Conservation (phyloP, 2,797 vertebrate genomes). For the Scomberomorus guttatus region DNA sequence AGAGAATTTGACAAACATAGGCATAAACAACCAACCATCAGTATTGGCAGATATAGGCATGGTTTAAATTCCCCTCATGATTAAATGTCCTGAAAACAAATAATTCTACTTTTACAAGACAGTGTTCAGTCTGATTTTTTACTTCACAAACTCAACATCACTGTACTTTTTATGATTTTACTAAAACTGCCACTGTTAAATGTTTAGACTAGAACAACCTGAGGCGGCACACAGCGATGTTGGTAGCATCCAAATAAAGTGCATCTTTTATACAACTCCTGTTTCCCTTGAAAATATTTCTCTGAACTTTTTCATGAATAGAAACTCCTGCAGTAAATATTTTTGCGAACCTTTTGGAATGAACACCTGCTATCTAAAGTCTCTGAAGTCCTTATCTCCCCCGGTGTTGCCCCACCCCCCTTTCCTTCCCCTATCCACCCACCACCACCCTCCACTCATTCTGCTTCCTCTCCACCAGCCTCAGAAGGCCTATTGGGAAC, state of each 20-base stretch:
- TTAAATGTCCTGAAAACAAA: background rate
- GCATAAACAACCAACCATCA: too few relatives aligned
- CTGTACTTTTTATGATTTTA: background rate
- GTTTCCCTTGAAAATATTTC: conserved; percentile 29
- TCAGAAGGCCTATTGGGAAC: conserved; percentile 87
- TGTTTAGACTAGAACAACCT: background rate
- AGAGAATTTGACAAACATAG: too few relatives aligned
- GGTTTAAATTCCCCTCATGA: background rate
- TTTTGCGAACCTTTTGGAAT: conserved; percentile 46
- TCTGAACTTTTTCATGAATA: conserved; percentile 43
- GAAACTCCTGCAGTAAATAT: conserved; percentile 50
- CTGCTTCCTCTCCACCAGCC: conserved; percentile 48
- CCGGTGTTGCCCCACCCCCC: conserved; percentile 9
- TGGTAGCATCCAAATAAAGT: background rate
- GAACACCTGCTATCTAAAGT: conserved; percentile 67
- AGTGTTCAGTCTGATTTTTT: background rate
- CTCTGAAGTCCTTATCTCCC: conserved; percentile 62
- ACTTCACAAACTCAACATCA: background rate
- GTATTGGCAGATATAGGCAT: too few relatives aligned
- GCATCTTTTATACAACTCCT: background rate
- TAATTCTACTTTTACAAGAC: background rate
- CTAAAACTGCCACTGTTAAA: background rate
- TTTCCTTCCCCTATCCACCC: background rate
- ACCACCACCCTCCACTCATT: conserved; percentile 31
- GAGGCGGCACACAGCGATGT: background rate